phyloP scores from a whole-genome alignment of 2,888 invertebrate species.

The Germaria angustata region DNA sequence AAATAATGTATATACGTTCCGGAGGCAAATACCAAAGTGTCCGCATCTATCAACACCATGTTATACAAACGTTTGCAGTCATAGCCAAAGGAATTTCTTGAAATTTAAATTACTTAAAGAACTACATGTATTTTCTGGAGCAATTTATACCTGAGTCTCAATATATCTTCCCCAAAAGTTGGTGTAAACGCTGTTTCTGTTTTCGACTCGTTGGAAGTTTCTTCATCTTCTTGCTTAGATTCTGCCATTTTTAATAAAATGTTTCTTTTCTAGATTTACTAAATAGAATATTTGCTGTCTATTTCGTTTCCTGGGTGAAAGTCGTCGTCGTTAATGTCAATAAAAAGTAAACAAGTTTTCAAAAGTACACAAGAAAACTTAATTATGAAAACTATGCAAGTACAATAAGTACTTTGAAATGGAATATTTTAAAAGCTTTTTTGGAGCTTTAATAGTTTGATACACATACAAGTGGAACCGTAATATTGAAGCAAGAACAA shows the following conservation, averaged over 20 bases:
- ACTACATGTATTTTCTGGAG: not conserved
- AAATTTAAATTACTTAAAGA: conserved; percentile 1
- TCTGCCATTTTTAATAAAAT: conserved; percentile 66
- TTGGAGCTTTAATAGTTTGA: no score
- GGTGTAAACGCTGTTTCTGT: conserved; percentile 63
- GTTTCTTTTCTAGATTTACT: not conserved
- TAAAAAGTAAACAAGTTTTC: not conserved
- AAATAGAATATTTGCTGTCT: conserved; percentile 60
- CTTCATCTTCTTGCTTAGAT: not conserved
- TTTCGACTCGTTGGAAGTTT: conserved; percentile 59
- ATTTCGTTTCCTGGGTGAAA: conserved; percentile 45
- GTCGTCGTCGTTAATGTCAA: conserved; percentile 28
- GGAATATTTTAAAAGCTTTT: no score
- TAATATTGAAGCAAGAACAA: no score
- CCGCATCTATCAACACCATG: conserved; percentile 87
- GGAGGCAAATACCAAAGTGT: conserved; percentile 88
- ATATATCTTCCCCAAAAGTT: conserved; percentile 72
- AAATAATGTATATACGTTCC: conserved; percentile 91
- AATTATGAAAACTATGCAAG: no score
- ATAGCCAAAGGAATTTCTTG: conserved; percentile 92
- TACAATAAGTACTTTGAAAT: no score
- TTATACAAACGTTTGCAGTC: conserved; percentile 91
- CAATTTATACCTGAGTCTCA: conserved; percentile 72
- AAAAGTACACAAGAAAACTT: not conserved
- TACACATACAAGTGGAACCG: no score